Percentiles rank a stretch among this genome's conserved stretches.
Evolutionary conservation across 1,140 invertebrate genomes (phyloP).

Genomic region (Nilaparvata lugens): DNA sequence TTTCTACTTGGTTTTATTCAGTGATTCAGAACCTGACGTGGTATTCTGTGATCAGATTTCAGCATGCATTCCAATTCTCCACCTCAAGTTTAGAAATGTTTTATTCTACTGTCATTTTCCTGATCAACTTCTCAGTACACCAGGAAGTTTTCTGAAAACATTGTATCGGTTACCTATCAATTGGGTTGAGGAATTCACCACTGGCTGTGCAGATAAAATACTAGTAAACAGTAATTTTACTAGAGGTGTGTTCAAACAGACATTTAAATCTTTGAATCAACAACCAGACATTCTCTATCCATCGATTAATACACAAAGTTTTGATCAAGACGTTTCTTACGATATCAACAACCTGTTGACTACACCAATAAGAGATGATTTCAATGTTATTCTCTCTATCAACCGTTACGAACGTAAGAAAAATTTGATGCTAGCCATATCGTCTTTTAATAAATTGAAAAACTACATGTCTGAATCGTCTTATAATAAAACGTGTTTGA

Average conservation of each 20-base stretch:
- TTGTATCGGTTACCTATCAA: slow-evolving; percentile 85
- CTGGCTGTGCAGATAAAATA: slow-evolving; percentile 72
- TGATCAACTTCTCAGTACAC: slow-evolving; percentile 75
- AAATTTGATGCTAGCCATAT: slow-evolving; percentile 75
- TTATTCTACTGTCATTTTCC: slow-evolving; percentile 98
- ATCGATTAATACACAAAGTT: slow-evolving; percentile 74
- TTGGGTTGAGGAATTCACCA: slow-evolving; percentile 85
- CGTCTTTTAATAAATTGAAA: slow-evolving; percentile 67
- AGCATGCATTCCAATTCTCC: slow-evolving; percentile 72
- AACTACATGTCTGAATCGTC: slow-evolving; percentile 40
- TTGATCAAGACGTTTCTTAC: slow-evolving; percentile 49
- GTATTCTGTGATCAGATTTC: slow-evolving; percentile 92
- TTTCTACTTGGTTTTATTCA: slow-evolving; percentile 44
- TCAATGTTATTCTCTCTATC: slow-evolving; percentile 78
- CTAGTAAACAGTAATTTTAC: slow-evolving; percentile 95
- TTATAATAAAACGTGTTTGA: slow-evolving; percentile 61
- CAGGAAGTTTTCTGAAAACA: slow-evolving; percentile 57
- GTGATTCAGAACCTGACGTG: slow-evolving; percentile 57
- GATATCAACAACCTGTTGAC: slow-evolving; percentile 39
- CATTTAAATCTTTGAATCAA: slow-evolving; percentile 62
- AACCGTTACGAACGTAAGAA: slow-evolving; percentile 98
- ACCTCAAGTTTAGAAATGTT: slow-evolving; percentile 53
- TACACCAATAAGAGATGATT: slow-evolving; percentile 37
- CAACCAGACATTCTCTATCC: slow-evolving; percentile 85
- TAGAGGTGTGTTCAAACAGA: slow-evolving; percentile 68